Percentiles rank a stretch among this genome's conserved stretches.
Evolutionary conservation across 1,140 invertebrate genomes (phyloP).

Genomic region (Orussus abietinus): DNA sequence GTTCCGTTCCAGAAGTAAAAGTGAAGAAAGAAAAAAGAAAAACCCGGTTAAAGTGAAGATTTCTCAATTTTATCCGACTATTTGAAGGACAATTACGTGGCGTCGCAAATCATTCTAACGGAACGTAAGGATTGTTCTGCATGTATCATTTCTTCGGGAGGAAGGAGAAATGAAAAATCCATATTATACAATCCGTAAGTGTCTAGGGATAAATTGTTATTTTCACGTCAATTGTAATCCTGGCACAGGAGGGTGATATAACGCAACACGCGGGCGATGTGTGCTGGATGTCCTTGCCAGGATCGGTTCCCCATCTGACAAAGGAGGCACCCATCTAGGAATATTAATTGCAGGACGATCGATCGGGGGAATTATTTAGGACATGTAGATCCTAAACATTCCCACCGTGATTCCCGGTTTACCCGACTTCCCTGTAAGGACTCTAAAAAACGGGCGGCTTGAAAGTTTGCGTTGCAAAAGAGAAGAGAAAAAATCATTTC

Average conservation of each 20-base stretch:
- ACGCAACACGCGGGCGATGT: conserved; percentile 31
- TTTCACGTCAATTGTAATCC: conserved; percentile 12
- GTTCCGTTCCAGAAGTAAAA: too few species aligned
- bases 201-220: conserved; percentile 12
- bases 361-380: not conserved
- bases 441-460: not conserved
- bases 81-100: too few species aligned
- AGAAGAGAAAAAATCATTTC: too few species aligned
- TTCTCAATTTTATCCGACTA: too few species aligned
- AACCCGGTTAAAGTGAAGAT: too few species aligned
- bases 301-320: conserved; percentile 20
- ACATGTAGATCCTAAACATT: not conserved
- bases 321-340: conserved; percentile 14
- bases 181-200: conserved; percentile 16
- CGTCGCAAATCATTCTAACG: too few species aligned
- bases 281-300: conserved; percentile 35
- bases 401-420: not conserved
- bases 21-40: too few species aligned
- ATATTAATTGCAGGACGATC: conserved; percentile 23
- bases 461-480: conserved; percentile 6
- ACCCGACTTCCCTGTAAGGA: not conserved
- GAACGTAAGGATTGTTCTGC: too few species aligned
- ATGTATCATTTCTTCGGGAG: conserved; percentile 15
- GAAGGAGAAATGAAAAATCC: conserved; percentile 10
- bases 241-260: conserved; percentile 31